Base-by-base conservation (phyloP, 2,113 vertebrate species). In the Cavia aperea region DNA sequence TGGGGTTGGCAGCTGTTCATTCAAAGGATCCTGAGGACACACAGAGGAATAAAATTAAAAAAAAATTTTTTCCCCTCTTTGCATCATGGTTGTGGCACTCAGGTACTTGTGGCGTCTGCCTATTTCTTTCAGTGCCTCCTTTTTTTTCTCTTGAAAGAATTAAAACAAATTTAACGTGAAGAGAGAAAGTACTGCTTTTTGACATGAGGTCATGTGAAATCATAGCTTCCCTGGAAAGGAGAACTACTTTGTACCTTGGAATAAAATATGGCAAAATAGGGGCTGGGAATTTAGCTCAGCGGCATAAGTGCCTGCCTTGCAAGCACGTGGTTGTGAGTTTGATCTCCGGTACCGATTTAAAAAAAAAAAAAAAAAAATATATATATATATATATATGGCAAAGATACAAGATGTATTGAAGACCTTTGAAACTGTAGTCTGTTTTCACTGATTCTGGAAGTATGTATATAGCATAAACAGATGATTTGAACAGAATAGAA, bases 141-240 rank as follows among this genome's bases (percentile, higher is more conserved):
- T 58, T 65, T 54, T 70, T 31, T 56, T 56, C 46, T 43, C 54
- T 70, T 46, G 3, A 85, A 88, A 56, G 68, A 86, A 86, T 84
- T 68, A 91, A 58, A 86, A 91, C 49, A 73, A 94, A 75, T 91
- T 85, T n/a, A 5, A 92, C 39, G 39, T 56, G 86, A 78, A 85
- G 81, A 33, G 81, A 73, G 39, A 86, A 88, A 81, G 31, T 16
- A 51, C 46, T 86, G 79, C 56, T 81, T 93, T 90, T 90, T 58
- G 62, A 54, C 36, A 33, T 33, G 24, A 31, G 81, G 90, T 58
- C 49, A 15, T 39, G 58, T 29, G 78, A 65, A 56, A 39, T 43
- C 24, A 2, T 81, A 63, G 33, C 60, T 90, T 88, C n/a, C 12
- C 26, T 88, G 78, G 66, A n/a, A 14, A 36, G 56, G 49, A 89